phyloP scores from a whole-genome alignment of 2,113 vertebrate species.

The Scomber japonicus region DNA sequence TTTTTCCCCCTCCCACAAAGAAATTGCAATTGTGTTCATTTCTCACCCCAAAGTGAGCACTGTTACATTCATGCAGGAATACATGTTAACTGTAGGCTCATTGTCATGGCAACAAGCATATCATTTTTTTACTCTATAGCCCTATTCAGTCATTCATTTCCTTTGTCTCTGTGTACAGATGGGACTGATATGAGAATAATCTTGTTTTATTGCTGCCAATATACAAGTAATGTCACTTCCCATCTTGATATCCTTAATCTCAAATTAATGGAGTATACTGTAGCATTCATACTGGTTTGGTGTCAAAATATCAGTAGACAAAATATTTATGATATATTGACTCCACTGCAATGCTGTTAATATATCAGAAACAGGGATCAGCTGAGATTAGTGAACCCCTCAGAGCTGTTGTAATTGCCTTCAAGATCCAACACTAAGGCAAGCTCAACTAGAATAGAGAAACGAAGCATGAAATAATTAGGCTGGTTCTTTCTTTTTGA shows the following conservation, averaged over 20 bases:
- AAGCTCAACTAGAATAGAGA: slow-evolving; percentile 63
- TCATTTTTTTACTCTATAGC: slow-evolving; percentile 48
- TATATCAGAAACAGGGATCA: slow-evolving; percentile 69
- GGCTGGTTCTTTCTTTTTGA: slow-evolving; percentile 54
- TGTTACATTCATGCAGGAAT: slow-evolving; percentile 45
- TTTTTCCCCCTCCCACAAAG: slow-evolving; percentile 4
- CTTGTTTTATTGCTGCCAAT: slow-evolving; percentile 40
- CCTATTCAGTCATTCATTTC: slow-evolving; percentile 54
- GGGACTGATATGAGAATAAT: slow-evolving; percentile 54
- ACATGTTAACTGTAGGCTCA: slow-evolving; percentile 59
- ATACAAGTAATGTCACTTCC: slow-evolving; percentile 30
- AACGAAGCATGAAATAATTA: slow-evolving; percentile 73
- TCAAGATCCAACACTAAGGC: slow-evolving; percentile 61
- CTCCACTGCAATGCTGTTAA: slow-evolving; percentile 48
- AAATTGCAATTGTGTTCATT: slow-evolving; percentile 48
- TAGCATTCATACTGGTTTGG: slow-evolving; percentile 34
- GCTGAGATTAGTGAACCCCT: slow-evolving; percentile 69
- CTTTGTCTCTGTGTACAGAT: slow-evolving; percentile 51
- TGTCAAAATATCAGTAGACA: slow-evolving; percentile 48
- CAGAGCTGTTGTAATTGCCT: slow-evolving; percentile 72
- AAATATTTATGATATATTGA: slow-evolving; percentile 58
- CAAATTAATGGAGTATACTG: slow-evolving; percentile 51
- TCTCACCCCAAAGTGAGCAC: slow-evolving; percentile 45
- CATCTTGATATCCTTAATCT: slow-evolving; percentile 61
- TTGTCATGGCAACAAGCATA: slow-evolving; percentile 77